Evolutionary conservation across 37 sponge, comb jelly and placozoan species (phyloP).

Genomic region (Chondrosia reniformis): DNA sequence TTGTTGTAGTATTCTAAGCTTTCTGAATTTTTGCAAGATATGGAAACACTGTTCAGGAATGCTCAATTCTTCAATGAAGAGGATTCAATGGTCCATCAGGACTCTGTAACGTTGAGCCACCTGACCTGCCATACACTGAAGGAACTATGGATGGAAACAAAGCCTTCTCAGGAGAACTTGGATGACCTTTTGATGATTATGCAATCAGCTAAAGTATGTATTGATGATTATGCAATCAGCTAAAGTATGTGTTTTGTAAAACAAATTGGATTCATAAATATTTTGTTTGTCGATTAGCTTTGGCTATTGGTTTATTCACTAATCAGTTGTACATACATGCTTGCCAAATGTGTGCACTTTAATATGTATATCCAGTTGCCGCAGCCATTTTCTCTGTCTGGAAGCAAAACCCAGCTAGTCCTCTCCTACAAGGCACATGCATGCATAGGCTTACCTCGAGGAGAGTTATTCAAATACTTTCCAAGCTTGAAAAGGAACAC

Average conservation of each 20-base stretch:
- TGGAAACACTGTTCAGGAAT: slow-evolving; percentile 69
- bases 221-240: slow-evolving; percentile 8
- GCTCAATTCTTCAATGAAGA: slow-evolving; percentile 75
- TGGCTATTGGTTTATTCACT: too few relatives aligned
- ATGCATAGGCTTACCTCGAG: slow-evolving; percentile 9
- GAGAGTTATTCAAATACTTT: slow-evolving; percentile 10
- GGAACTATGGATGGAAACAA: neutral
- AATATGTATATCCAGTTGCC: neutral
- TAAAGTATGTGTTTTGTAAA: slow-evolving; percentile 8
- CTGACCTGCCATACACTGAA: neutral
- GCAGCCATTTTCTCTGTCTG: neutral
- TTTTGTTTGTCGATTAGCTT: neutral
- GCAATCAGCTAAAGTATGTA: slow-evolving; percentile 7
- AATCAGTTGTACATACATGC: neutral
- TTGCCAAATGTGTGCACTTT: too few relatives aligned
- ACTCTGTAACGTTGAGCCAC: slow-evolving; percentile 6
- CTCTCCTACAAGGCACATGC: slow-evolving; percentile 3
- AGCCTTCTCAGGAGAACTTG: neutral
- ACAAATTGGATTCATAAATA: too few relatives aligned
- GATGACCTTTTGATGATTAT: neutral
- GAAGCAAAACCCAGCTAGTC: neutral
- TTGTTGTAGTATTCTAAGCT: slow-evolving; percentile 40
- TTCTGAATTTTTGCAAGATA: slow-evolving; percentile 51
- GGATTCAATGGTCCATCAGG: slow-evolving; percentile 43
- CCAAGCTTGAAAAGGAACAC: slow-evolving; percentile 6